Conservation (phyloP, 2,113 vertebrate genomes). For the Melanerpes aurifrons region DNA sequence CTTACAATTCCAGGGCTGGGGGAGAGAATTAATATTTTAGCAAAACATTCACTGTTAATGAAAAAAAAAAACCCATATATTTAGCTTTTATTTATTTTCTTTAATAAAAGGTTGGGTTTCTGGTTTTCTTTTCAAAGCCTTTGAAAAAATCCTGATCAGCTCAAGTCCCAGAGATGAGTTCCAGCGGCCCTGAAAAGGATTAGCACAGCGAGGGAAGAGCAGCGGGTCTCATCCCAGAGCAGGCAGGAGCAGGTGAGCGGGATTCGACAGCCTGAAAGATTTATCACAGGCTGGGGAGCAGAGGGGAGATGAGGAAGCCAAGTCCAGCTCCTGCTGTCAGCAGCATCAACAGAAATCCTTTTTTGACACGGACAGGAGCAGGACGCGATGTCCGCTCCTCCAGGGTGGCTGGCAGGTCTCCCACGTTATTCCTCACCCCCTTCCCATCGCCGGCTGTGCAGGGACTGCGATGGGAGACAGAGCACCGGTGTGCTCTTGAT, state of each 20-base stretch:
- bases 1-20: neutral
- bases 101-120: neutral
- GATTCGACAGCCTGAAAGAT: neutral
- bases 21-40: neutral
- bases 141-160: neutral
- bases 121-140: neutral
- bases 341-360: neutral
- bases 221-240: neutral
- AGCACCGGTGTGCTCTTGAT: fast-evolving
- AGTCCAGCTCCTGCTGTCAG: neutral
- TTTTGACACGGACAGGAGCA: neutral
- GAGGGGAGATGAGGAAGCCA: neutral
- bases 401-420: neutral
- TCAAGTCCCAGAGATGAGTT: neutral
- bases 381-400: fast-evolving
- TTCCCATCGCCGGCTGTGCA: fast-evolving
- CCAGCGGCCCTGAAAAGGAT: neutral
- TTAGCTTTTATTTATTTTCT: neutral
- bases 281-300: neutral
- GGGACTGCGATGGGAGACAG: neutral
- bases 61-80: neutral
- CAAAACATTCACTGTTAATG: neutral
- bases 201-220: neutral
- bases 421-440: neutral
- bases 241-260: fast-evolving